Evolutionary conservation across 2,797 vertebrate genomes (phyloP), one percentile per base, ranked within the genome.

Genomic region (Tolypeutes matacus): DNA sequence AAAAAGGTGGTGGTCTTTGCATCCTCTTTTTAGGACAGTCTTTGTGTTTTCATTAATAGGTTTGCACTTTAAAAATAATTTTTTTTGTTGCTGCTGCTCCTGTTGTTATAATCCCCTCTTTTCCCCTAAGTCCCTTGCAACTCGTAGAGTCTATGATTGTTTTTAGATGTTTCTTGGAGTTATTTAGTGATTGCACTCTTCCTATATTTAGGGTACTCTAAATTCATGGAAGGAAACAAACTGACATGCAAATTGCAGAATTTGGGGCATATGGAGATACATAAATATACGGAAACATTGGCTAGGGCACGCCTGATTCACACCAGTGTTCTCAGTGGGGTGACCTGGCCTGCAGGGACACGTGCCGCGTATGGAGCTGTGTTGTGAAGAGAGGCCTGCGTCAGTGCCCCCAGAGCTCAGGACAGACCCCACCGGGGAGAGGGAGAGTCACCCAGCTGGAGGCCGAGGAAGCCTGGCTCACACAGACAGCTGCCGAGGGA

Each of bases 11-110:
- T 70, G 23, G 58, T 86, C 29, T 51, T 36, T 77, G 9, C 76
- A 78, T 78, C 89, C 93, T 90, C 58, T 82, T 88, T 87, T 70
- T 29, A 64, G 31, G 62, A 85, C 21, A 27, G 31, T 75, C 31
- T 91, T 80, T 85, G 3, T 75, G 53, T 91, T 31, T 2, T 92
- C 36, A 29, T 58, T 83, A 78, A 84, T 64, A 83, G 29, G n/a
- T 78, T 60, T 76, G 11, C 0, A 31, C 29, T 20, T 58, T 36
- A 76, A 29, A 72, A 67, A 64, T 88, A 49, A 72, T 77, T 82
- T 91, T 94, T 64, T 83, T 46, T 86, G 25, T 9, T 65, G 27
- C 25, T 62, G 9, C 10, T 34, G 7, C 7, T 81, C 9, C 90
- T 1, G 46, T 27, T 89, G 34, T 58, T 77, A 29, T 17, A 67